These are phyloP conservation scores for Hyaena hyaena DNA, from an alignment of 2,113 vertebrate genomes.

Conservation along the genomic window DNA sequence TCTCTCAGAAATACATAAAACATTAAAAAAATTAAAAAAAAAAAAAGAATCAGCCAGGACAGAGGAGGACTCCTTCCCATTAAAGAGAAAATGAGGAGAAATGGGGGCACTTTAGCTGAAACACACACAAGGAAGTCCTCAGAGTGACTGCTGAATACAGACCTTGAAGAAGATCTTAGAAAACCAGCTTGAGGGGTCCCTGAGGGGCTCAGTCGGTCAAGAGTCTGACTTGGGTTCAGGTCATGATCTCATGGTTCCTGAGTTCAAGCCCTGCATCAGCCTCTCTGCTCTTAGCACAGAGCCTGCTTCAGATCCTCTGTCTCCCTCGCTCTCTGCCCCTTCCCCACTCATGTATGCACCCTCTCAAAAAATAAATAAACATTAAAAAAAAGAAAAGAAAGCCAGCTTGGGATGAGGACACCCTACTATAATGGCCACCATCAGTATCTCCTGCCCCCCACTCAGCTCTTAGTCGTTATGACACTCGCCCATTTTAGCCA, in stretches of 20 bases:
- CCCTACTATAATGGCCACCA: rapidly evolving
- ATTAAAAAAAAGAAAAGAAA: neutral
- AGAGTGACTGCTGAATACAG: neutral
- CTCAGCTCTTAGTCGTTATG: rapidly evolving
- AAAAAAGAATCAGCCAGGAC: neutral
- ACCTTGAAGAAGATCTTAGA: neutral
- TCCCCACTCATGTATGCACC: no score
- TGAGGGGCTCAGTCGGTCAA: no score
- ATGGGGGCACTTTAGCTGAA: neutral
- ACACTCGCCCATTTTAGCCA: neutral
- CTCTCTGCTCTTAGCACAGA: no score
- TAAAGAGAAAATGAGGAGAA: neutral
- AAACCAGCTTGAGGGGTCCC: neutral
- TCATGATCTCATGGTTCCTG: no score
- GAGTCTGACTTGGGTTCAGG: no score
- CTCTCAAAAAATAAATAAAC: no score
- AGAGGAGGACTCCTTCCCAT: neutral
- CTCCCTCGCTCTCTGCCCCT: no score
- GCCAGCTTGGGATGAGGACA: neutral
- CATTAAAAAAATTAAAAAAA: no score
- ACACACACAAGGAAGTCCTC: neutral
- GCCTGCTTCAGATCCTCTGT: no score
- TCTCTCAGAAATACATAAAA: no score
- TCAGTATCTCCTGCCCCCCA: no score
- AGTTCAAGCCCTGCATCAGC: no score